phyloP scores from a whole-genome alignment of 2,113 vertebrate species.

The Platysteira castanea region DNA sequence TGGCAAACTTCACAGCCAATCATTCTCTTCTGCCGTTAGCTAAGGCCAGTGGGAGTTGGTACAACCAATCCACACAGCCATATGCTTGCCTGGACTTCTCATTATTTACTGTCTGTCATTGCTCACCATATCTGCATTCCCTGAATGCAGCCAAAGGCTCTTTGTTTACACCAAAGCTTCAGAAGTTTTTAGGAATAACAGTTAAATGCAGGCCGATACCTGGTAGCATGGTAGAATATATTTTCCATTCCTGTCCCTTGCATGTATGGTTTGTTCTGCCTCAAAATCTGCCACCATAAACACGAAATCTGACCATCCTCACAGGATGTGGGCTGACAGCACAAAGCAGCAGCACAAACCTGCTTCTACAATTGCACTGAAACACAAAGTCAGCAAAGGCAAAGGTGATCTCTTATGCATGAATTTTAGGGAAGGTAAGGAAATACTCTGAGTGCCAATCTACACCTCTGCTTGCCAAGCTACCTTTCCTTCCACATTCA shows the following conservation, averaged over 20 bases:
- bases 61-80: background rate
- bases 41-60: background rate
- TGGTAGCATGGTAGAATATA: background rate
- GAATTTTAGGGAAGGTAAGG: background rate
- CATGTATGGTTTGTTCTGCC: background rate
- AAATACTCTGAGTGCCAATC: background rate
- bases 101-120: background rate
- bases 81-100: background rate
- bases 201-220: background rate
- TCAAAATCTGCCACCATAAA: background rate
- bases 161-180: background rate
- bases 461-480: background rate
- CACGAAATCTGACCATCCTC: background rate
- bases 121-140: background rate
- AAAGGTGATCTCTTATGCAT: background rate
- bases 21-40: background rate
- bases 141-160: background rate
- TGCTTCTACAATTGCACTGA: background rate
- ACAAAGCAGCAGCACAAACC: background rate
- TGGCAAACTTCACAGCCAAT: background rate
- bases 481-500: background rate
- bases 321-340: background rate
- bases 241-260: background rate
- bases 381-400: background rate
- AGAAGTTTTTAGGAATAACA: background rate